These are phyloP conservation scores for Enteromius thamalakanensis DNA, from an alignment of 2,797 vertebrate species.

Conservation along the genomic window DNA sequence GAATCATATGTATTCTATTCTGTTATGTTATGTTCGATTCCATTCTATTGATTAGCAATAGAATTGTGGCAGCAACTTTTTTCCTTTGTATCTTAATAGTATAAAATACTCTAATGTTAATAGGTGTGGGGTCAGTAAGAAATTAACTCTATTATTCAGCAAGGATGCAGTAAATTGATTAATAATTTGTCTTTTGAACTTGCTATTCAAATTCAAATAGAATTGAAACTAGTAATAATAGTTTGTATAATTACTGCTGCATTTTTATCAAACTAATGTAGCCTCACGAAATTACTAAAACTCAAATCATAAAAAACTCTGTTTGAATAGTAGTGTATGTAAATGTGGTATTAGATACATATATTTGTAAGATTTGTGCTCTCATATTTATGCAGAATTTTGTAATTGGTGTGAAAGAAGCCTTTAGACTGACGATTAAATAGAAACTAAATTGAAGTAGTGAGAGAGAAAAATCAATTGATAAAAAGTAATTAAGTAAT, in stretches of 20 bases:
- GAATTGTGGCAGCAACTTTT: not conserved
- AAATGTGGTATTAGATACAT: not conserved
- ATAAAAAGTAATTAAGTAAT: not conserved
- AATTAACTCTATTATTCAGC: not conserved
- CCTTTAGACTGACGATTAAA: too few species aligned
- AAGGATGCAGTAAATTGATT: not conserved
- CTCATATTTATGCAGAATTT: not conserved
- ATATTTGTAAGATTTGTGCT: not conserved
- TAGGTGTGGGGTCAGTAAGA: not conserved
- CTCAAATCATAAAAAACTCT: not conserved
- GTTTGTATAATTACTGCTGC: not conserved
- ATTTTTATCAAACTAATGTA: not conserved
- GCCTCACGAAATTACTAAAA: not conserved
- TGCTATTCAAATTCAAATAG: not conserved
- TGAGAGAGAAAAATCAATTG: not conserved
- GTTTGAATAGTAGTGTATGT: not conserved
- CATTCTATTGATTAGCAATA: not conserved
- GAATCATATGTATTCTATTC: too few species aligned
- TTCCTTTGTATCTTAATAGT: not conserved
- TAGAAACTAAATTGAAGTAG: too few species aligned
- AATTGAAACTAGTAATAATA: not conserved
- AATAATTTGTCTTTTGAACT: not conserved
- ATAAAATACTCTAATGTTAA: not conserved
- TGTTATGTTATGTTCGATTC: too few species aligned
- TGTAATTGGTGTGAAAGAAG: not conserved